Conservation (phyloP, 2,113 vertebrate genomes). For the Burhinus bistriatus region DNA sequence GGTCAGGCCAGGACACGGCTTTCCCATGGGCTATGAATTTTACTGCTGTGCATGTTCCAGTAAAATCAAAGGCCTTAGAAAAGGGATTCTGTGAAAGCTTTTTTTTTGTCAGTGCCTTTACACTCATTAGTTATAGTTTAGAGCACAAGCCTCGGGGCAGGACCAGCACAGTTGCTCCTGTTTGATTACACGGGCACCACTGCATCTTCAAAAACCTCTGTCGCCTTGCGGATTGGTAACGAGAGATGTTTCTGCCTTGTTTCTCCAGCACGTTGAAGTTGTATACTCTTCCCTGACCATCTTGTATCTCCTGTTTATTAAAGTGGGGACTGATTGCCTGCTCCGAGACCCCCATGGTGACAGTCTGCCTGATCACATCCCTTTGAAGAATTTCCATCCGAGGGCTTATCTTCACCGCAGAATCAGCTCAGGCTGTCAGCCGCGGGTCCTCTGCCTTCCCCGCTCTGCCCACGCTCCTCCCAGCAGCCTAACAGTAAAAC, state of each 20-base stretch:
- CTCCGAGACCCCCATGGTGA: accelerated
- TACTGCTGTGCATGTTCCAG: constrained; percentile 25
- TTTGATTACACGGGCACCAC: not conserved
- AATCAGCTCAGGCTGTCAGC: not conserved
- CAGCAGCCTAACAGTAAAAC: not conserved
- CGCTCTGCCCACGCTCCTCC: not conserved
- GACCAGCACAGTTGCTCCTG: not conserved
- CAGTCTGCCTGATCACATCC: not conserved
- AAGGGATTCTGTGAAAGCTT: constrained; percentile 8
- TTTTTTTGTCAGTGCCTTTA: constrained; percentile 11
- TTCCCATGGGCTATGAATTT: constrained; percentile 7
- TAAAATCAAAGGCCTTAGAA: constrained; percentile 36
- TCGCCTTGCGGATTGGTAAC: not conserved
- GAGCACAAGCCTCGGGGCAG: constrained; percentile 1
- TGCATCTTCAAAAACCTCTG: not conserved
- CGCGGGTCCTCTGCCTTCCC: not conserved
- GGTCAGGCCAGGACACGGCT: not conserved
- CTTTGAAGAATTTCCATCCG: not conserved
- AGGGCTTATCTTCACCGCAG: not conserved
- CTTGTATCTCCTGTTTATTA: not conserved
- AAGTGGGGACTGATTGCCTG: not conserved
- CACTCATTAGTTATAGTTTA: not conserved
- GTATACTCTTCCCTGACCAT: not conserved
- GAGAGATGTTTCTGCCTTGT: not conserved
- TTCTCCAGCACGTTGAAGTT: not conserved